Base-by-base conservation (phyloP, 2,797 vertebrate genomes). In the Enteromius trimaculatus region DNA sequence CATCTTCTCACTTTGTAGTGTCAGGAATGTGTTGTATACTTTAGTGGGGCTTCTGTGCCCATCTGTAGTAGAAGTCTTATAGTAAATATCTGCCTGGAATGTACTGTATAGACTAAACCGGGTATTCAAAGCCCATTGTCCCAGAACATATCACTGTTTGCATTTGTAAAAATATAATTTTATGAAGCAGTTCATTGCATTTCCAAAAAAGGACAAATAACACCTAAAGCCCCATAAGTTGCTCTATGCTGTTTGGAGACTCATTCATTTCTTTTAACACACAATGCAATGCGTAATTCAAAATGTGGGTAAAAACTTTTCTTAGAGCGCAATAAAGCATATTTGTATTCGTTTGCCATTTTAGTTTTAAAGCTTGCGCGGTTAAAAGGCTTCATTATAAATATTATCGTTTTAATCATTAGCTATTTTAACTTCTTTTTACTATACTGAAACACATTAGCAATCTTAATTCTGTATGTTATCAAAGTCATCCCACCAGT, bases 1-100 rank as follows among this genome's bases (percentile, higher is more conserved):
- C 53, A 58, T 77, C 55, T 26, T 71, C 23, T 44, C 66, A 60
- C 51, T 64, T 16, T 77, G 55, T 62, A 62, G 55, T 77, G 74
- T 49, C 53, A 42, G 31, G 53, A 60, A 6, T 34, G 23, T 60
- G 79, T 17, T 74, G 55, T 44, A 34, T 62, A 29, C 7, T n/a
- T 55, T 29, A 42, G 31, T 29, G 34, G 39, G 21, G 14, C 0
- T 34, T 16, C 19, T 31, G 23, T 47, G 37, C 23, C 51, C 53
- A 42, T 74, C 34, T 44, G 31, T 29, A 58, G 31, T 58, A 14
- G 11, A 75, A 5, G 13, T 58, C 11, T 23, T 39, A 14, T 16
- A 70, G 23, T 62, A 60, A 47, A 64, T 47, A 11, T 47, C 39
- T 80, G 53, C 6, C 23, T 42, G 51, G 6, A 70, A 21, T 60